These are phyloP conservation scores for Sycophaga agraensis DNA, from an alignment of 1,140 invertebrate genomes.

Conservation along the genomic window DNA sequence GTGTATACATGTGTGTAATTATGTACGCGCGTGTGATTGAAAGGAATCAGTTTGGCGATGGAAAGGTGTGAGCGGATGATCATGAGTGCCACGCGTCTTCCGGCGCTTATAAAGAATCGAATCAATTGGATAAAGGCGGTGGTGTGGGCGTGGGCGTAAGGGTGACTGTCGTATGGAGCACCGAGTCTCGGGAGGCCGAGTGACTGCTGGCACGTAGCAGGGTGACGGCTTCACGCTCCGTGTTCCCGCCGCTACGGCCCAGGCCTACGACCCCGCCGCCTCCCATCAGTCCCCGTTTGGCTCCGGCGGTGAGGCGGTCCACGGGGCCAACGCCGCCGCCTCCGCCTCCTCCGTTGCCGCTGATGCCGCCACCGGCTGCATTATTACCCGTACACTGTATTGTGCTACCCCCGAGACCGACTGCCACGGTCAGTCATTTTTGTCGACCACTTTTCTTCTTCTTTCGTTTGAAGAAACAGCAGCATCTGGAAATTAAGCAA, in stretches of 20 bases:
- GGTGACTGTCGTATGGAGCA: constrained; percentile 57
- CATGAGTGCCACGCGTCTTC: too few relatives aligned
- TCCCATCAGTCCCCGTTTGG: constrained; percentile 23
- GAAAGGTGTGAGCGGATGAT: too few relatives aligned
- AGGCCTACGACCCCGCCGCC: constrained; percentile 30
- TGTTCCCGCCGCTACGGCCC: constrained; percentile 42
- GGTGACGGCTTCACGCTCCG: constrained; percentile 69
- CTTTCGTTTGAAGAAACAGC: constrained; percentile 95
- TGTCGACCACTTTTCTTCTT: constrained; percentile 87
- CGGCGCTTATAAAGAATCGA: too few relatives aligned
- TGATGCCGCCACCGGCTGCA: constrained; percentile 37
- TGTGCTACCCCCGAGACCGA: constrained; percentile 50
- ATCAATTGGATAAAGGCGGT: constrained; percentile 48
- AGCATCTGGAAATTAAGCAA: constrained; percentile 78
- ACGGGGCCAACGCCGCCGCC: constrained; percentile 61
- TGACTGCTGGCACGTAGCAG: constrained; percentile 67
- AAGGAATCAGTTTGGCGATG: too few relatives aligned
- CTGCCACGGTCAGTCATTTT: constrained; percentile 70
- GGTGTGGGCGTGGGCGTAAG: constrained; percentile 49
- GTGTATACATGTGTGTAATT: neutral
- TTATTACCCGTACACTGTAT: constrained; percentile 52
- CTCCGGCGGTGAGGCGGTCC: constrained; percentile 5
- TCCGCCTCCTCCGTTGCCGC: constrained; percentile 45
- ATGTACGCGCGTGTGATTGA: neutral
- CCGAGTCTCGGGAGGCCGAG: constrained; percentile 68